Base-by-base conservation (phyloP, 2,888 invertebrate genomes). In the Latheticus oryzae region DNA sequence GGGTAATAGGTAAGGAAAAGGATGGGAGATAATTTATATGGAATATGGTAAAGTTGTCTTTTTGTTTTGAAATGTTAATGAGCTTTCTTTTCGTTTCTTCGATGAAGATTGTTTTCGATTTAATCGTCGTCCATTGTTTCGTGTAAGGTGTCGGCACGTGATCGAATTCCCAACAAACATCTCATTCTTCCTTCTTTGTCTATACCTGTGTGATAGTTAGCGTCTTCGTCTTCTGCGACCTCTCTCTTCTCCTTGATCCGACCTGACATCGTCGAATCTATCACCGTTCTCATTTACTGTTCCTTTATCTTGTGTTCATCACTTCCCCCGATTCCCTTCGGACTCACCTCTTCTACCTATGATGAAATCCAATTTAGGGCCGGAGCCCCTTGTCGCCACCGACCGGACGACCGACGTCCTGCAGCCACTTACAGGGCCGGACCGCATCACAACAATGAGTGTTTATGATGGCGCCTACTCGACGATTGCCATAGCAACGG, bases 401-500 rank as follows among this genome's bases (percentile, higher is more conserved):
- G 61, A 47, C 56, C 50, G 51, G 57, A 59, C 60, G 58, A 48
- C n/a, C 66, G 64, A 67, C 66, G 67, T 70, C 69, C 70, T 69
- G 69, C 72, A 67, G 74, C 71, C 71, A 70, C 70, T 71, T 70
- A 68, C 71, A 69, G 55, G 56, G 63, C 69, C 67, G 69, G 70
- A 74, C 76, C 75, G 75, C 77, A 77, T 77, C 78, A 77, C 78
- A 77, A 78, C 79, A 78, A 78, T 78, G 78, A 78, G 77, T 79
- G 79, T 79, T 79, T 79, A 78, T 79, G 78, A 79, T 78, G 78
- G 79, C 79, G 79, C 79, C 79, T 79, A 77, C 76, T 76, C 76
- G 79, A 76, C 79, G 74, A 78, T 79, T 74, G 73, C 72, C 78
- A 79, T 79, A 72, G 78, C 77, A 78, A 79, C 79, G 73, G 71